Conservation (phyloP, 2,797 vertebrate genomes). For the Poecile montanus region DNA sequence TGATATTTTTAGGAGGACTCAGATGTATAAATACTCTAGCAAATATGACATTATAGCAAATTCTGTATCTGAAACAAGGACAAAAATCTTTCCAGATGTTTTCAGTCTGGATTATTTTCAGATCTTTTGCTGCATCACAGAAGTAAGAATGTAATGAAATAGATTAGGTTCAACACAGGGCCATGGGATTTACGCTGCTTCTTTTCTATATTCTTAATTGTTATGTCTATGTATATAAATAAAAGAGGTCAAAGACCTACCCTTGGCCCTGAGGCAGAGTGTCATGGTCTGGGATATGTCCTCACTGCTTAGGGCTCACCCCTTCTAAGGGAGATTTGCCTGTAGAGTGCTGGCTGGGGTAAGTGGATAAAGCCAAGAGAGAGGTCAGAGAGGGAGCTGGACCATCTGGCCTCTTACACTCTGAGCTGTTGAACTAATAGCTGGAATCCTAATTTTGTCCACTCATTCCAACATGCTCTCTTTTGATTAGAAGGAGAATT, state of each 20-base stretch:
- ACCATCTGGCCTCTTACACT: background rate
- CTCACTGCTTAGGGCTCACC: background rate
- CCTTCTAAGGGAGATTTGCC: background rate
- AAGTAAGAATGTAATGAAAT: background rate
- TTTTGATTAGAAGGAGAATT: background rate
- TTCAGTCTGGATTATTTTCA: background rate
- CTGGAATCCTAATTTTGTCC: background rate
- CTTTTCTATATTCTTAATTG: background rate
- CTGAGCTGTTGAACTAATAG: background rate
- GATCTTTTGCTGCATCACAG: background rate
- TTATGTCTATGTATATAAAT: background rate
- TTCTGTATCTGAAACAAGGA: background rate
- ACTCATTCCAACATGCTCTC: background rate
- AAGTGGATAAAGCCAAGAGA: background rate
- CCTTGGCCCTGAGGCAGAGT: background rate
- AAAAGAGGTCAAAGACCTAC: background rate
- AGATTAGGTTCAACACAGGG: background rate
- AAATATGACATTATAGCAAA: background rate
- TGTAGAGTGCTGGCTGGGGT: background rate
- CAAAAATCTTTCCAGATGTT: slow-evolving; percentile 7
- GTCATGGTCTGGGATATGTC: background rate
- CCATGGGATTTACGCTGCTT: background rate
- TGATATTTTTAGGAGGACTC: background rate
- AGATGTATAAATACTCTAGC: background rate
- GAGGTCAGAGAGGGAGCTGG: background rate